Percentiles rank a stretch among this genome's conserved stretches.
Conservation (phyloP, 2,113 vertebrate species). For the Strigops habroptila region DNA sequence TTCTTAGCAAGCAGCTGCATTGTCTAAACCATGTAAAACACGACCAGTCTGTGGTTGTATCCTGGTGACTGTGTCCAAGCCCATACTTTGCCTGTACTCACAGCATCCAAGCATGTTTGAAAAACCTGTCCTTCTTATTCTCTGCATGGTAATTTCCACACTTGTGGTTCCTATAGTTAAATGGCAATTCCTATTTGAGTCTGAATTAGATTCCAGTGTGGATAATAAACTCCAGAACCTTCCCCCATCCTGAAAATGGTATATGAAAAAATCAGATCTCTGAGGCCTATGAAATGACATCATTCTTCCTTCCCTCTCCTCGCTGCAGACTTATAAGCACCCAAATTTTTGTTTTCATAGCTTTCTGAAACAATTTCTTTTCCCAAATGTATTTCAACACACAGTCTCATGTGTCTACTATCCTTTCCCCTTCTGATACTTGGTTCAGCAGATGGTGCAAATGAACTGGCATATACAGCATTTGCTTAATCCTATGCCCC, state of each 20-base stretch:
- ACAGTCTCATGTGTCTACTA: constrained; percentile 5
- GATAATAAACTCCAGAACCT: not conserved
- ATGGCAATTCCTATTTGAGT: not conserved
- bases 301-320: not conserved
- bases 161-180: not conserved
- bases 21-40: not conserved
- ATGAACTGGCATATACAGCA: not conserved
- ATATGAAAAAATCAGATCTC: not conserved
- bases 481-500: constrained; percentile 45
- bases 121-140: not conserved
- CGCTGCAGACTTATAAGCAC: constrained; percentile 2
- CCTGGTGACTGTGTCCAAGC: not conserved
- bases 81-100: not conserved
- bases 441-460: constrained; percentile 44
- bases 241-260: not conserved
- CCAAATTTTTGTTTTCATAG: constrained; percentile 47
- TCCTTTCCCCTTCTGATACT: not conserved
- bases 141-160: not conserved
- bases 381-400: constrained; percentile 29
- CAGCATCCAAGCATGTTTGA: not conserved
- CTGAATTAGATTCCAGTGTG: not conserved
- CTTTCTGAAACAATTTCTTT: constrained; percentile 40
- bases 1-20: not conserved
- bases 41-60: not conserved
- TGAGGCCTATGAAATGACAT: not conserved